Evolutionary conservation across 2,888 invertebrate species (phyloP).

Genomic region (Lasioglossum zephyrum): DNA sequence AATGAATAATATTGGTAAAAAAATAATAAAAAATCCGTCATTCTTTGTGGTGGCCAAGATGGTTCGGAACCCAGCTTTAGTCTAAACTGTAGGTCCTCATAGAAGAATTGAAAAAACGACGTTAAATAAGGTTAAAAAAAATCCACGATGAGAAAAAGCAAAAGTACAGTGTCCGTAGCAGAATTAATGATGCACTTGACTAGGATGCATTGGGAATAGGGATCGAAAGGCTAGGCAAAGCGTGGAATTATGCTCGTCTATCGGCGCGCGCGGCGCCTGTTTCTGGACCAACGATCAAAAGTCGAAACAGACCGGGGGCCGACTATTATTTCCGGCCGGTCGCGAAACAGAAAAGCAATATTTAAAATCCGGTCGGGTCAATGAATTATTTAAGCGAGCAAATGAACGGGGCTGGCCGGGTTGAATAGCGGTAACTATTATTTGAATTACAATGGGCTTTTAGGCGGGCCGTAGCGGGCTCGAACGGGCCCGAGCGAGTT

Average conservation of each 20-base stretch:
- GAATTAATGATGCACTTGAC: background rate
- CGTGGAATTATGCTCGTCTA: background rate
- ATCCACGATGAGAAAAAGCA: too few relatives aligned
- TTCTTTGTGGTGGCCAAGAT: too few relatives aligned
- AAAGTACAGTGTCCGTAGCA: background rate
- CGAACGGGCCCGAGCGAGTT: background rate
- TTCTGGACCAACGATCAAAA: conserved; percentile 20
- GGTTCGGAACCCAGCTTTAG: too few relatives aligned
- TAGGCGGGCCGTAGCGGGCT: conserved; percentile 5
- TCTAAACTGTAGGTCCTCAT: too few relatives aligned
- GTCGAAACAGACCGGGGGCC: background rate
- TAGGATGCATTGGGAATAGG: background rate
- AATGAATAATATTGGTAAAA: too few relatives aligned
- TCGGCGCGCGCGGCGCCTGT: background rate
- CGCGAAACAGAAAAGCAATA: background rate
- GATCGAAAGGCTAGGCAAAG: background rate
- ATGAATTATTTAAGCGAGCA: conserved; percentile 38
- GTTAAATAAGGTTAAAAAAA: too few relatives aligned
- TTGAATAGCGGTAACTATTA: conserved; percentile 38
- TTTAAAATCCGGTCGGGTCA: conserved; percentile 32
- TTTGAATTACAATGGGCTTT: conserved; percentile 44
- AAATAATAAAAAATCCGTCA: too few relatives aligned
- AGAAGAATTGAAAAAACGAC: too few relatives aligned
- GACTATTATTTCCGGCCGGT: background rate
- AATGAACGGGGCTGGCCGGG: background rate